Percentiles rank a stretch among this genome's conserved stretches.
phyloP scores from a whole-genome alignment of 2,113 vertebrate species.

The Hymenochirus boettgeri region DNA sequence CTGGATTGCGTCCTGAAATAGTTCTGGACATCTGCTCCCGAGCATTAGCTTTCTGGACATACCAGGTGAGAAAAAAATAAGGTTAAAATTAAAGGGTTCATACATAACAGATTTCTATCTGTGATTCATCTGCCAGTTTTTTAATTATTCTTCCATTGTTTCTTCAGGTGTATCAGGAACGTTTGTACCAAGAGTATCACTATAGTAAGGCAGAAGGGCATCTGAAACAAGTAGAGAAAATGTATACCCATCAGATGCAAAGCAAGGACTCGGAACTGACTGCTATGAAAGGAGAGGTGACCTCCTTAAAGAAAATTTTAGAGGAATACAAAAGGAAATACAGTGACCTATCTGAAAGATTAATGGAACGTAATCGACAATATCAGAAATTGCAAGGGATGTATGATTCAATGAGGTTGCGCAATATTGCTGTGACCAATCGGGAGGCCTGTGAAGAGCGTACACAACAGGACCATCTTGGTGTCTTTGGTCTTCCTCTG shows the following conservation, averaged over 20 bases:
- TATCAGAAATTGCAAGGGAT: slow-evolving; percentile 84
- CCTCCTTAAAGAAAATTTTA: slow-evolving; percentile 79
- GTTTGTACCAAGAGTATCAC: slow-evolving; percentile 78
- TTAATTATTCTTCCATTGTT: no score
- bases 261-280: slow-evolving; percentile 75
- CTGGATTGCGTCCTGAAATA: slow-evolving; percentile 75
- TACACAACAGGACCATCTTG: slow-evolving; percentile 47
- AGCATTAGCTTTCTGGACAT: slow-evolving; percentile 81
- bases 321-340: slow-evolving; percentile 87
- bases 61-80: slow-evolving; percentile 66
- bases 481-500: slow-evolving; percentile 52
- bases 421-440: slow-evolving; percentile 68
- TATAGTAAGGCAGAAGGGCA: slow-evolving; percentile 72
- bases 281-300: slow-evolving; percentile 73
- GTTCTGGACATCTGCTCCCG: slow-evolving; percentile 78
- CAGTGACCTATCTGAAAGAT: slow-evolving; percentile 79
- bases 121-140: no score
- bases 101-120: no score
- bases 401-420: slow-evolving; percentile 77
- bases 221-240: slow-evolving; percentile 79
- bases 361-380: slow-evolving; percentile 82
- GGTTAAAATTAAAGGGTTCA: no score
- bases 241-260: slow-evolving; percentile 79
- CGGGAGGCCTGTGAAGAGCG: slow-evolving; percentile 51
- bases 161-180: slow-evolving; percentile 79